Base-by-base conservation (phyloP, 2,888 invertebrate genomes). In the Chymomyza amoena region DNA sequence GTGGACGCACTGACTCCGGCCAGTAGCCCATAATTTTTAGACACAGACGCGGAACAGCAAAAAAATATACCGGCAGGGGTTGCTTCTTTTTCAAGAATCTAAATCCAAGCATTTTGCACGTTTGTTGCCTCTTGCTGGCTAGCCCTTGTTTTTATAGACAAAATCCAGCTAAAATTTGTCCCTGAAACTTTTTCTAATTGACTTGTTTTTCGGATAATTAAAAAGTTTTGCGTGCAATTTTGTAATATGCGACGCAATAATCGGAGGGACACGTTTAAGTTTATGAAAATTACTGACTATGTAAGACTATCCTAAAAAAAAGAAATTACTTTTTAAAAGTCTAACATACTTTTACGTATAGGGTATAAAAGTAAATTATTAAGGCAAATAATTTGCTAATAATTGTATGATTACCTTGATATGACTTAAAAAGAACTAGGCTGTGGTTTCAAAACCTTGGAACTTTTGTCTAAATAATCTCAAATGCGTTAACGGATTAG, bases 1-100 rank as follows among this genome's bases (percentile, higher is more conserved):
- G 75, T 10, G n/a, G 13, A 0, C 64, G 59, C 10, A 64, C 6
- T 0, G 6, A 1, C 6, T 71, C 60, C 0, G 89, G 89, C 89
- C 89, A 89, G 62, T 70, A 88, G 2, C 90, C 90, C 81, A 89
- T 82, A 0, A 78, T 1, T 3, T 68, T 39, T 4, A 89, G 68
- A 61, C 89, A 84, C 0, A 82, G 63, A 1, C 68, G 75, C 0
- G 90, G 88, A 51, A 89, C 82, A 9, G 79, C 80, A 64, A 81
- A 90, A 10, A 80, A 89, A 36, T 89, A 89, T 0, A 70, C 68
- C 4, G 60, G 15, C 62, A 88, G 36, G 0, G 78, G 78, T 68
- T 79, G 80, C 18, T 76, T 50, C 4, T 67, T 59, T 5, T 72
- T 63, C 6, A 89, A 74, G 68, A 81, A 89, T 9, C 69, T 76